These are phyloP conservation scores for Catharus bicknelli DNA, from an alignment of 2,113 vertebrate genomes.

Conservation along the genomic window DNA sequence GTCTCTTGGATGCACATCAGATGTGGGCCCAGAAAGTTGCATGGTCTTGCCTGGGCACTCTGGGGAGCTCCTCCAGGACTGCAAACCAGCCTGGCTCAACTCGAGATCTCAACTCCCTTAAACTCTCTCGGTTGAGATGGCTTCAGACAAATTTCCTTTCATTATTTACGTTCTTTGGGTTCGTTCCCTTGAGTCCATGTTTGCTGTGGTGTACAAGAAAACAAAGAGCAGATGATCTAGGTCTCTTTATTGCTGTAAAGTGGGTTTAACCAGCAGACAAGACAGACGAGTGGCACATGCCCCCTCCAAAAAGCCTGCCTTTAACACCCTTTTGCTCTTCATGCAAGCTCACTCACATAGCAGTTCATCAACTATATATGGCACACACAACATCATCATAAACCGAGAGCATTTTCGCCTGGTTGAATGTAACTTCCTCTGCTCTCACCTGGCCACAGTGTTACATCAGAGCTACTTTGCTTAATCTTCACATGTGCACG, in stretches of 20 bases:
- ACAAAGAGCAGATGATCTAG: not conserved
- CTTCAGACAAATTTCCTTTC: not conserved
- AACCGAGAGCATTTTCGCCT: not conserved
- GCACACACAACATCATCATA: not conserved
- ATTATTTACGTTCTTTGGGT: not conserved
- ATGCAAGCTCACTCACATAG: constrained; percentile 1
- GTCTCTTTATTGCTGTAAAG: constrained; percentile 27
- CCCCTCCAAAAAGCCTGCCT: not conserved
- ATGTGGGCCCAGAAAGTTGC: fast-evolving
- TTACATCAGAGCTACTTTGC: constrained; percentile 6
- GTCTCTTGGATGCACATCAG: fast-evolving
- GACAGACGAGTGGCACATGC: not conserved
- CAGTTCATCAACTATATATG: constrained; percentile 20
- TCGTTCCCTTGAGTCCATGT: fast-evolving
- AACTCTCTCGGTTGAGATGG: fast-evolving
- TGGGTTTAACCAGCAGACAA: not conserved
- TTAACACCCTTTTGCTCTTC: not conserved
- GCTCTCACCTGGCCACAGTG: not conserved
- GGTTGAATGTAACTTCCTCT: constrained; percentile 45
- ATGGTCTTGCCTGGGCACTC: not conserved
- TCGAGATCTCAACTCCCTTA: not conserved
- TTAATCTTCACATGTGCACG: not conserved
- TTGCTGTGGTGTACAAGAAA: not conserved
- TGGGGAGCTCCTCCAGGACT: not conserved
- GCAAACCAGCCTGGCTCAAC: not conserved